Percentiles rank a stretch among this genome's conserved stretches.
Evolutionary conservation across 2,888 invertebrate species (phyloP).

Genomic region (Sesamia inferens): DNA sequence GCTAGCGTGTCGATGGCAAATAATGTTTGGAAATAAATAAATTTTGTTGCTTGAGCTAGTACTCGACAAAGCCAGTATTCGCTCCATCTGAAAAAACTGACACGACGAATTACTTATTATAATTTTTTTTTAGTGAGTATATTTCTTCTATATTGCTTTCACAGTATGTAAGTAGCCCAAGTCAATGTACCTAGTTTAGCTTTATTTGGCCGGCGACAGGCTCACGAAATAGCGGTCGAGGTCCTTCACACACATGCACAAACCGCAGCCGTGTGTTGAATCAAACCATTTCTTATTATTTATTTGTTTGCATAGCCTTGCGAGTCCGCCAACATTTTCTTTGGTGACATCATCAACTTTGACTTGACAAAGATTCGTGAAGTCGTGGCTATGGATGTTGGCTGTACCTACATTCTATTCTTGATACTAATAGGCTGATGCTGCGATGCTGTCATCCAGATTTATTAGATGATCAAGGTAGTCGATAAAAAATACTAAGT

Average conservation of each 20-base stretch:
- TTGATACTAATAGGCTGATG: constrained; percentile 54
- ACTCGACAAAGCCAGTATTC: neutral
- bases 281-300: constrained; percentile 66
- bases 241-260: constrained; percentile 78
- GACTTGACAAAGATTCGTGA: constrained; percentile 68
- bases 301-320: constrained; percentile 71
- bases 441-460: constrained; percentile 57
- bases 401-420: constrained; percentile 61
- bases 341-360: constrained; percentile 77
- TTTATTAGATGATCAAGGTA: constrained; percentile 39
- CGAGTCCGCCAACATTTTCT: constrained; percentile 72
- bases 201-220: constrained; percentile 73
- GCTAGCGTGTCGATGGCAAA: neutral
- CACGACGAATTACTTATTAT: neutral
- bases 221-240: constrained; percentile 83
- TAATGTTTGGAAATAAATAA: neutral
- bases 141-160: constrained; percentile 32
- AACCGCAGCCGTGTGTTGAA: constrained; percentile 62
- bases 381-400: constrained; percentile 63
- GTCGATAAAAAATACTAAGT: constrained; percentile 37
- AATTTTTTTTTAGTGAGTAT: constrained; percentile 19
- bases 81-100: too few relatives aligned
- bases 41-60: neutral
- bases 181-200: constrained; percentile 57
- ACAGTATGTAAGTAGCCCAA: constrained; percentile 53